Conservation (phyloP, 2,888 invertebrate species). For the Bombylius major region DNA sequence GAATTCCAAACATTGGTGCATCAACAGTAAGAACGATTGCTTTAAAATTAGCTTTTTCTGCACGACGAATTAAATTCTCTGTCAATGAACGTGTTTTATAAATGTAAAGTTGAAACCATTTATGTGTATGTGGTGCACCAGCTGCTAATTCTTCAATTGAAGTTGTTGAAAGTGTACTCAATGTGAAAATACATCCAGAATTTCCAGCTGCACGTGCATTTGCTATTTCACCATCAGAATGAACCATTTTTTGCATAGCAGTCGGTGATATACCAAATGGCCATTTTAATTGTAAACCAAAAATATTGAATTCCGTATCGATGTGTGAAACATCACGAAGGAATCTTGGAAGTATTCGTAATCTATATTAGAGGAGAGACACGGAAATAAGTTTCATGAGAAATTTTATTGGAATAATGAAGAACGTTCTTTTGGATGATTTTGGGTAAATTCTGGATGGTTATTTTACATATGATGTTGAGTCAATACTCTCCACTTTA, state of each 20-base stretch:
- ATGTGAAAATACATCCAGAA: constrained; percentile 60
- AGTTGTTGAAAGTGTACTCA: constrained; percentile 77
- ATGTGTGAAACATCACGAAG: constrained; percentile 58
- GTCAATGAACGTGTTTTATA: constrained; percentile 74
- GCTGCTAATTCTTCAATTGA: constrained; percentile 78
- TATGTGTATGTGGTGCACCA: constrained; percentile 58
- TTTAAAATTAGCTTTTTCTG: constrained; percentile 72
- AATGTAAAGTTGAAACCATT: constrained; percentile 90
- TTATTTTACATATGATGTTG: no score
- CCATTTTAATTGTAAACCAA: constrained; percentile 54
- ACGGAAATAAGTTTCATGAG: background rate
- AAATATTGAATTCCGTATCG: constrained; percentile 46
- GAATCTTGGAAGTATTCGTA: constrained; percentile 64
- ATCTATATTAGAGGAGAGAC: constrained; percentile 38
- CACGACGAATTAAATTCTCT: constrained; percentile 55
- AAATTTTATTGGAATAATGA: no score
- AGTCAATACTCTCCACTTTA: no score
- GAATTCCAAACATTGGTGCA: constrained; percentile 72
- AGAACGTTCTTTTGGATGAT: no score
- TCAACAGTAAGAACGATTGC: constrained; percentile 82
- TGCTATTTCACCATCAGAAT: constrained; percentile 76
- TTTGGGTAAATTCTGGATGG: no score
- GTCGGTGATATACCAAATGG: constrained; percentile 77
- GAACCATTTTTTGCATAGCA: constrained; percentile 86
- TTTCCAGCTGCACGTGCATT: constrained; percentile 72